Evolutionary conservation across 1,140 invertebrate species (phyloP).

Genomic region (Drosophila littoralis): DNA sequence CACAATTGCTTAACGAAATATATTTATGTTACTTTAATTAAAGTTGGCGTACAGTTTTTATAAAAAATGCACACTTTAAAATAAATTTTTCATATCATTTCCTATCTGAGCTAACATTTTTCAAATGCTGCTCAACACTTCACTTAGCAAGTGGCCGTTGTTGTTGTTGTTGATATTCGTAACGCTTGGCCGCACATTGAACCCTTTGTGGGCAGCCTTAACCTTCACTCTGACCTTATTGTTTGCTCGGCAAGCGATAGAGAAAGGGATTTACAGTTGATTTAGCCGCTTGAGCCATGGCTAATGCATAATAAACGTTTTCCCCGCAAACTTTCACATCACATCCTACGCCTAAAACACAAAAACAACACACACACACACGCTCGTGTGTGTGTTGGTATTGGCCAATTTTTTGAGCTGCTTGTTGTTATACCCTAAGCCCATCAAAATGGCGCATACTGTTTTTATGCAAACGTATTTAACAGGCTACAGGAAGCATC

Average conservation of each 20-base stretch:
- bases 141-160: slow-evolving; percentile 24
- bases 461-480: too few relatives aligned
- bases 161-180: slow-evolving; percentile 22
- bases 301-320: slow-evolving; percentile 80
- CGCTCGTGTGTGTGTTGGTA: slow-evolving; percentile 33
- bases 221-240: slow-evolving; percentile 44
- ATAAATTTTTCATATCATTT: neutral
- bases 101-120: slow-evolving; percentile 7
- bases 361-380: slow-evolving; percentile 19
- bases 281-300: slow-evolving; percentile 75
- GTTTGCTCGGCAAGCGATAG: slow-evolving; percentile 23
- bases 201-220: slow-evolving; percentile 27
- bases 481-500: too few relatives aligned
- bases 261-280: slow-evolving; percentile 74
- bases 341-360: slow-evolving; percentile 24
- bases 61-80: neutral
- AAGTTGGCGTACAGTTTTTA: neutral
- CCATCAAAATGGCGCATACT: too few relatives aligned
- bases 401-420: slow-evolving; percentile 20
- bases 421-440: neutral
- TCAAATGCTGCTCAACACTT: slow-evolving; percentile 31
- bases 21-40: neutral
- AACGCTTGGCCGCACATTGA: slow-evolving; percentile 34
- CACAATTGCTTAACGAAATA: neutral
- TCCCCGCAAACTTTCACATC: slow-evolving; percentile 67